These are phyloP conservation scores for Heliornis fulica DNA, from an alignment of 2,113 vertebrate genomes.

Conservation along the genomic window DNA sequence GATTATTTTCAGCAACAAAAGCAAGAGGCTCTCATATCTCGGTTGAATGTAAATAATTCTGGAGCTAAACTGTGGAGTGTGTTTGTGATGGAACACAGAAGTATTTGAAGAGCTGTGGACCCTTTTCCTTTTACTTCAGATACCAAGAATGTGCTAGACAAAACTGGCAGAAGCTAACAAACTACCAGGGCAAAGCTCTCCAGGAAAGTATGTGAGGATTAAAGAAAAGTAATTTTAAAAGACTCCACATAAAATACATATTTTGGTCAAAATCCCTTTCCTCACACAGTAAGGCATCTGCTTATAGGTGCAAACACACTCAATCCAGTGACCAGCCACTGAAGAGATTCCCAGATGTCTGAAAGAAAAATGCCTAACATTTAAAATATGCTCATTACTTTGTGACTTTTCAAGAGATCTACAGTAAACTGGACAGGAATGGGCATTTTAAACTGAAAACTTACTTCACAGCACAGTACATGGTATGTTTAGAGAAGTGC, in stretches of 20 bases:
- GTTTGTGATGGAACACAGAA: background rate
- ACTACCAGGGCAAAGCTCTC: slow-evolving; percentile 44
- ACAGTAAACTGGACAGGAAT: slow-evolving; percentile 37
- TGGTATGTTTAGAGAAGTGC: slow-evolving; percentile 40
- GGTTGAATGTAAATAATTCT: background rate
- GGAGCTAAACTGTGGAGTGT: background rate
- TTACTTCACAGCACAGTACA: slow-evolving; percentile 63
- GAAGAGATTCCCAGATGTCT: slow-evolving; percentile 81
- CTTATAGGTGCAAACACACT: slow-evolving; percentile 62
- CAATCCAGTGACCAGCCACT: slow-evolving; percentile 67
- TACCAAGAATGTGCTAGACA: slow-evolving; percentile 61
- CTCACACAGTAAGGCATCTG: slow-evolving; percentile 59
- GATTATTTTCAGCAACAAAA: slow-evolving; percentile 6
- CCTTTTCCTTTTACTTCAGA: slow-evolving; percentile 13
- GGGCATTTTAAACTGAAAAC: slow-evolving; percentile 57
- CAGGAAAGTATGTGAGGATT: slow-evolving; percentile 61
- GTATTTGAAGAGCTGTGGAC: background rate
- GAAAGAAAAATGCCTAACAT: slow-evolving; percentile 78
- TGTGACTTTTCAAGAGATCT: slow-evolving; percentile 65
- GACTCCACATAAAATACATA: slow-evolving; percentile 64
- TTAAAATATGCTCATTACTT: slow-evolving; percentile 71
- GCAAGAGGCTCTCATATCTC: background rate
- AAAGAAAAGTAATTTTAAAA: slow-evolving; percentile 58
- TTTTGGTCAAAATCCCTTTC: slow-evolving; percentile 64
- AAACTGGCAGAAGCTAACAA: slow-evolving; percentile 50